Conservation (phyloP, 1,140 invertebrate species). For the Sminthurinus signatus region DNA sequence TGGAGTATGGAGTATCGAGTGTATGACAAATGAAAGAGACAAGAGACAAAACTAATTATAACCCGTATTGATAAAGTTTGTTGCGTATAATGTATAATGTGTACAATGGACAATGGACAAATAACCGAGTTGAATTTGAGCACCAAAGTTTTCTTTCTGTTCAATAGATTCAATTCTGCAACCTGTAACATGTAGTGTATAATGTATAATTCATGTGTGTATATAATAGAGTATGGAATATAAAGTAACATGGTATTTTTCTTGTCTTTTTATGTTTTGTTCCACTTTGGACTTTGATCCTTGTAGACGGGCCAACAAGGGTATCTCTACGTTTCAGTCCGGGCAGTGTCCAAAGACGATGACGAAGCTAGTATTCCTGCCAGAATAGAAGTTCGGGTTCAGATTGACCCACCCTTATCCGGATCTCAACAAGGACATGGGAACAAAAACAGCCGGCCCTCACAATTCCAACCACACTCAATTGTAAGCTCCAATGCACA, state of each 20-base stretch:
- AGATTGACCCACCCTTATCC: slow-evolving; percentile 7
- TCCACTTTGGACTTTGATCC: background rate
- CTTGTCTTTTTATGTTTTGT: background rate
- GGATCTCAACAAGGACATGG: background rate
- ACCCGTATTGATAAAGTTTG: no score
- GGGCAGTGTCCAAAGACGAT: background rate
- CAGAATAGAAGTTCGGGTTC: background rate
- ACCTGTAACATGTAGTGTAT: no score
- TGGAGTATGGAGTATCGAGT: no score
- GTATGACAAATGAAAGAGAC: no score
- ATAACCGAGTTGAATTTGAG: no score
- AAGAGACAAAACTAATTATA: no score
- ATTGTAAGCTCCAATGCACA: background rate
- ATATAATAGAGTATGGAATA: no score
- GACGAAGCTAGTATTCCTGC: background rate
- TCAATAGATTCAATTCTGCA: no score
- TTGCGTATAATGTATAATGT: no score
- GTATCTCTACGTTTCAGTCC: background rate
- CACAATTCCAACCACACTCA: slow-evolving; percentile 2
- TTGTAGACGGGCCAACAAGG: background rate
- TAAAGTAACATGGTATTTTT: background rate
- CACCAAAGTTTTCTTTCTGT: no score
- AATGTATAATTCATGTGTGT: no score
- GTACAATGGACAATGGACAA: no score
- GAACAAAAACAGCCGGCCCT: background rate